Percentiles rank a stretch among this genome's conserved stretches.
Evolutionary conservation across 2,888 invertebrate species (phyloP).

Genomic region (Pseudococcus jackbeardsleyi): DNA sequence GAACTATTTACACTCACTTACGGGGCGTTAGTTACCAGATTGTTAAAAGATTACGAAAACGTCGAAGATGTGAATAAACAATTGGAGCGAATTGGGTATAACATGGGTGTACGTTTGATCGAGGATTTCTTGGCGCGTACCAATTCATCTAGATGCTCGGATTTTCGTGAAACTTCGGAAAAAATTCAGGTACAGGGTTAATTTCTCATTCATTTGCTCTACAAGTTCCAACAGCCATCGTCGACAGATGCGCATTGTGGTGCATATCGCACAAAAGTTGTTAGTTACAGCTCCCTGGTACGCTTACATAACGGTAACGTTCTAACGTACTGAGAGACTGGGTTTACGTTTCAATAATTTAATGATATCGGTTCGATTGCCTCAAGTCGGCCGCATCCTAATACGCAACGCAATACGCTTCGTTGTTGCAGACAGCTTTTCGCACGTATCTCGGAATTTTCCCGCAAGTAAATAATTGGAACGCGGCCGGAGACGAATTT

Average conservation of each 20-base stretch:
- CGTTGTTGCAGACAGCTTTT: slow-evolving; percentile 73
- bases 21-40: slow-evolving; percentile 96
- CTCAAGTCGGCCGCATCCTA: too few species aligned
- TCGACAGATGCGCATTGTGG: too few species aligned
- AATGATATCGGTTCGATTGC: too few species aligned
- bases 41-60: slow-evolving; percentile 96
- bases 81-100: slow-evolving; percentile 94
- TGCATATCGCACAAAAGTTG: too few species aligned
- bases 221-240: too few species aligned
- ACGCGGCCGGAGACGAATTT: slow-evolving; percentile 94
- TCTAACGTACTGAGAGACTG: too few species aligned
- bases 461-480: slow-evolving; percentile 95
- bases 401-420: too few species aligned
- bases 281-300: too few species aligned
- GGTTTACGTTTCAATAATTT: too few species aligned
- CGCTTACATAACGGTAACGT: too few species aligned
- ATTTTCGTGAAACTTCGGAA: slow-evolving; percentile 97
- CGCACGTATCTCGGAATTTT: slow-evolving; percentile 91
- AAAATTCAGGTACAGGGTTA: slow-evolving; percentile 88
- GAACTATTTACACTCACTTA: slow-evolving; percentile 98
- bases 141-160: slow-evolving; percentile 89
- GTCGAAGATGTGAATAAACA: slow-evolving; percentile 98
- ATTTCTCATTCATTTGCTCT: too few species aligned
- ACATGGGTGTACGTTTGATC: slow-evolving; percentile 96
- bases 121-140: slow-evolving; percentile 97